phyloP scores from a whole-genome alignment of 2,113 vertebrate species.

The Xenopus borealis region DNA sequence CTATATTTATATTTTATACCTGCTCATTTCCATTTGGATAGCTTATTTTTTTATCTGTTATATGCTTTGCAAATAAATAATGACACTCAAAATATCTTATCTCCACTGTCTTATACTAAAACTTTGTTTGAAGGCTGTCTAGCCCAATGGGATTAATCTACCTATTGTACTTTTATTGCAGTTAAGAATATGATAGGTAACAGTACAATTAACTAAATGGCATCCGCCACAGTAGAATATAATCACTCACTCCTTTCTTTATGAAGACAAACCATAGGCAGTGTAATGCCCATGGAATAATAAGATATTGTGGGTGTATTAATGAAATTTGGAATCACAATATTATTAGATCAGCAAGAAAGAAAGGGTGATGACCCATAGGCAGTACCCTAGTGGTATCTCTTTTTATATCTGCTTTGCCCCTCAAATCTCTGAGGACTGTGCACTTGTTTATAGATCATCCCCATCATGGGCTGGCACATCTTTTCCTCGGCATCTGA shows the following conservation, averaged over 20 bases:
- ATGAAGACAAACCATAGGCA: slow-evolving; percentile 47
- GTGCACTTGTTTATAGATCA: slow-evolving; percentile 70
- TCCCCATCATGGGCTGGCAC: slow-evolving; percentile 75
- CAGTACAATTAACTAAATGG: slow-evolving; percentile 58
- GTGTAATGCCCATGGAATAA: slow-evolving; percentile 51
- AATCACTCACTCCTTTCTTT: slow-evolving; percentile 51
- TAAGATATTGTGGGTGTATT: slow-evolving; percentile 42
- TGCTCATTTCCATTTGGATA: too few relatives aligned
- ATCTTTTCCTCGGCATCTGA: slow-evolving; percentile 97
- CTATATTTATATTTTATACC: too few relatives aligned
- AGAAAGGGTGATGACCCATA: slow-evolving; percentile 56
- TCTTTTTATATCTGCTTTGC: slow-evolving; percentile 70
- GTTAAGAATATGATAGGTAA: slow-evolving; percentile 63
- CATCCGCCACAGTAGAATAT: slow-evolving; percentile 56
- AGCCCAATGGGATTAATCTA: slow-evolving; percentile 21
- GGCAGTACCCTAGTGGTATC: slow-evolving; percentile 61
- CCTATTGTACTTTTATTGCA: slow-evolving; percentile 34
- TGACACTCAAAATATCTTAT: too few relatives aligned
- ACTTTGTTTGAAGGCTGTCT: background rate
- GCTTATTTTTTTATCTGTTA: too few relatives aligned
- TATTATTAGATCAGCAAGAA: slow-evolving; percentile 56
- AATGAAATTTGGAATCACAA: slow-evolving; percentile 52
- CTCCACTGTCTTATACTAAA: background rate
- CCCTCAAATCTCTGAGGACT: slow-evolving; percentile 69
- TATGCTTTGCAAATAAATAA: too few relatives aligned